Percentiles rank a stretch among this genome's conserved stretches.
Conservation (phyloP, 2,797 vertebrate genomes). For the Rhynchonycteris naso region DNA sequence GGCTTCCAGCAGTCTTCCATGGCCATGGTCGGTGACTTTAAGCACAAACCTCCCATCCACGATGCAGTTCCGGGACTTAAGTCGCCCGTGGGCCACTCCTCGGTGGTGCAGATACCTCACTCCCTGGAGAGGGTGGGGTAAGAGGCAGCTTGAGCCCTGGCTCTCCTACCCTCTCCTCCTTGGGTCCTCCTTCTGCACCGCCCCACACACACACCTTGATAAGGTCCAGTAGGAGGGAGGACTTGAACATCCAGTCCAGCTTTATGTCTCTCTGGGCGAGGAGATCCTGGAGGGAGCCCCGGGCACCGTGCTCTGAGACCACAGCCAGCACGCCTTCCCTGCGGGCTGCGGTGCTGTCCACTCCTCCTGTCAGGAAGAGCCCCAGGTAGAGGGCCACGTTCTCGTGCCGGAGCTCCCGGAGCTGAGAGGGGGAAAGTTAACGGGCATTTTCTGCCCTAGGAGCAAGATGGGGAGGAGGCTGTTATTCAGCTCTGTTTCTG, state of each 20-base stretch:
- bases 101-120: slow-evolving; percentile 94
- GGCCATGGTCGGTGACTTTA: slow-evolving; percentile 95
- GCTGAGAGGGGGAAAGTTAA: slow-evolving; percentile 80
- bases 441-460: background rate
- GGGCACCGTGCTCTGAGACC: slow-evolving; percentile 93
- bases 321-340: slow-evolving; percentile 89
- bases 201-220: slow-evolving; percentile 88
- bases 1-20: slow-evolving; percentile 88
- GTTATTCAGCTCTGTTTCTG: background rate
- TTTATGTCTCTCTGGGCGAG: slow-evolving; percentile 94
- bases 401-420: slow-evolving; percentile 95
- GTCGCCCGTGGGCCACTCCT: slow-evolving; percentile 90
- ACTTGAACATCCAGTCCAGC: slow-evolving; percentile 99
- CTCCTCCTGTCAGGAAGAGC: slow-evolving; percentile 89
- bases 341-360: slow-evolving; percentile 49
- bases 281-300: slow-evolving; percentile 94
- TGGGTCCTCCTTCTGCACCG: fast-evolving
- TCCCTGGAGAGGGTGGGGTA: slow-evolving; percentile 80
- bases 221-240: slow-evolving; percentile 94
- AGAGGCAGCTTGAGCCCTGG: background rate
- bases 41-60: slow-evolving; percentile 96
- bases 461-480: background rate
- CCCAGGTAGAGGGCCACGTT: slow-evolving; percentile 95
- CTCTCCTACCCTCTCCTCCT: background rate
- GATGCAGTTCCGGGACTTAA: slow-evolving; percentile 96